Evolutionary conservation across 2,113 vertebrate genomes (phyloP).

Genomic region (Hippoglossus stenolepis): DNA sequence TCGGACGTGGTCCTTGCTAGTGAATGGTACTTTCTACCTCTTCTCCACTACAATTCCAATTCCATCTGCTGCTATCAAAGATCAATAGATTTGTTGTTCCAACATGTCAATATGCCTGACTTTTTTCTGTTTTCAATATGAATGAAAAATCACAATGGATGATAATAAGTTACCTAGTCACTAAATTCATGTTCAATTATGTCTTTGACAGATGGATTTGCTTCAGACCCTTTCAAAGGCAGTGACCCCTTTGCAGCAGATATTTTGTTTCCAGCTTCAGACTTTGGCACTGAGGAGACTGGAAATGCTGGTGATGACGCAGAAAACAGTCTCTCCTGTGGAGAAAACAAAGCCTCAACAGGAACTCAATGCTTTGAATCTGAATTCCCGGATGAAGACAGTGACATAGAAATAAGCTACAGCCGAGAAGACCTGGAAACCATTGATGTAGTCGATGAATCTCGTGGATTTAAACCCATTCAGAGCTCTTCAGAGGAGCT

Average conservation of each 20-base stretch:
- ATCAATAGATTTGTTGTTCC: no score
- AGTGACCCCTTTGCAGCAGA: constrained; percentile 94
- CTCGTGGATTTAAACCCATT: constrained; percentile 74
- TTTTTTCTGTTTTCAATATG: background rate
- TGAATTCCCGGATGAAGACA: constrained; percentile 77
- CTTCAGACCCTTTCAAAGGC: constrained; percentile 96
- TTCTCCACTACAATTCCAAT: background rate
- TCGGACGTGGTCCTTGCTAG: no score
- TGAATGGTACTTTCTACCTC: background rate
- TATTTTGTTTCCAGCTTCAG: constrained; percentile 85
- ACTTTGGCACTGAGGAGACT: background rate
- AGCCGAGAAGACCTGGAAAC: constrained; percentile 73
- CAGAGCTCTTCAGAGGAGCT: constrained; percentile 76
- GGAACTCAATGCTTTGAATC: constrained; percentile 81
- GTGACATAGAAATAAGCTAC: constrained; percentile 80
- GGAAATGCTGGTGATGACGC: constrained; percentile 53
- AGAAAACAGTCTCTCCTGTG: constrained; percentile 72
- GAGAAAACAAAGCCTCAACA: constrained; percentile 77
- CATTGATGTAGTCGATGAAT: constrained; percentile 10
- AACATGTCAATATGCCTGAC: background rate
- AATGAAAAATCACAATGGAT: background rate
- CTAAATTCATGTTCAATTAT: background rate
- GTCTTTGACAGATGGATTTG: constrained; percentile 80
- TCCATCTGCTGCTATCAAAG: no score
- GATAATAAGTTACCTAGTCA: background rate